Percentiles rank a stretch among this genome's conserved stretches.
Evolutionary conservation across 2,888 invertebrate genomes (phyloP).

Genomic region (Margaritifera margaritifera): DNA sequence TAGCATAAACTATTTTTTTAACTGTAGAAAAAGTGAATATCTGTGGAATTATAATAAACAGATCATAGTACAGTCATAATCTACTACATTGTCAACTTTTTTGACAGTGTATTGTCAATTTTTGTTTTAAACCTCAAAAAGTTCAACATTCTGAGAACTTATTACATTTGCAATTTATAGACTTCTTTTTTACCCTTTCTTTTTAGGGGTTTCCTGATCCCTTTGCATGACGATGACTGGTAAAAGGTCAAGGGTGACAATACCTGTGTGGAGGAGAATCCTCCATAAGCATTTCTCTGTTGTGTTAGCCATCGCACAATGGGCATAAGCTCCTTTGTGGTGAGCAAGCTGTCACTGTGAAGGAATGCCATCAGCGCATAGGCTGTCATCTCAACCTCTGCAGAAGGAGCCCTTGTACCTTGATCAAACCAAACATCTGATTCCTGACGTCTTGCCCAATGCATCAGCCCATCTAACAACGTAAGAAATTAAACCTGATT

Average conservation of each 20-base stretch:
- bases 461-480: slow-evolving; percentile 78
- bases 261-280: slow-evolving; percentile 72
- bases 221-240: too few relatives aligned
- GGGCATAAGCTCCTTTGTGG: slow-evolving; percentile 74
- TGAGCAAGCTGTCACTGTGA: slow-evolving; percentile 66
- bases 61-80: not conserved
- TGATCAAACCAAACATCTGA: slow-evolving; percentile 35
- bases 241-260: not conserved
- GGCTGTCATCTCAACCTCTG: slow-evolving; percentile 89
- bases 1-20: not conserved
- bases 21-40: not conserved
- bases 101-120: too few relatives aligned
- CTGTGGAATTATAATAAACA: not conserved
- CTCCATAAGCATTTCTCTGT: slow-evolving; percentile 80
- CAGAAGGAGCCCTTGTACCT: slow-evolving; percentile 78
- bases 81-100: too few relatives aligned
- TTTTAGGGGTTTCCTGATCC: too few relatives aligned
- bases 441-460: slow-evolving; percentile 82
- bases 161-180: not conserved
- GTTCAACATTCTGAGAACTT: not conserved
- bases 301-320: slow-evolving; percentile 83
- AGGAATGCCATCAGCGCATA: slow-evolving; percentile 86
- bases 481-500: not conserved
- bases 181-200: not conserved
- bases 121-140: not conserved